phyloP scores from a whole-genome alignment of 2,113 vertebrate genomes.

The Equus quagga region DNA sequence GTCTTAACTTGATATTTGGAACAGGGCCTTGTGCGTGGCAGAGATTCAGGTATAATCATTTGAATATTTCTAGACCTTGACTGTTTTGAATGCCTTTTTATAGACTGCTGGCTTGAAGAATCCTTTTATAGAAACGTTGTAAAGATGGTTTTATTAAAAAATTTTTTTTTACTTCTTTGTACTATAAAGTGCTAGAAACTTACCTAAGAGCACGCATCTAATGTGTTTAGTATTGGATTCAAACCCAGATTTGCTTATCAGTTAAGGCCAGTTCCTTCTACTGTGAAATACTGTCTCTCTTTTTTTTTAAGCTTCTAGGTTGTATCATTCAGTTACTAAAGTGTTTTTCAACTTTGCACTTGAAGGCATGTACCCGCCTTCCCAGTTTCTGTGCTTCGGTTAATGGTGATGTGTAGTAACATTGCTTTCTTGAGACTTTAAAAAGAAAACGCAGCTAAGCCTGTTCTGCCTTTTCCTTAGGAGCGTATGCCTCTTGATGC shows the following conservation, averaged over 20 bases:
- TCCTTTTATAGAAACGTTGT: not conserved
- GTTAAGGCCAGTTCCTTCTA: not conserved
- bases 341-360: not conserved
- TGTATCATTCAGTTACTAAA: not conserved
- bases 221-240: not conserved
- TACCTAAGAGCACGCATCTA: not conserved
- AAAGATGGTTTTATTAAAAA: not conserved
- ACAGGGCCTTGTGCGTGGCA: not conserved
- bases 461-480: conserved; percentile 83
- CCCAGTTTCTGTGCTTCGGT: not conserved
- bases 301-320: not conserved
- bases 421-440: not conserved
- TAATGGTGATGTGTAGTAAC: not conserved
- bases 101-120: not conserved
- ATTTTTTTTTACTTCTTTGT: not conserved
- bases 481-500: conserved; percentile 97
- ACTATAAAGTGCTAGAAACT: not conserved
- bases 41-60: not conserved
- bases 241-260: not conserved
- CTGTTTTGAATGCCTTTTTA: not conserved
- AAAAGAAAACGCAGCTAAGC: not conserved
- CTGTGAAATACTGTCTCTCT: not conserved
- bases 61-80: conserved; percentile 31
- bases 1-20: not conserved
- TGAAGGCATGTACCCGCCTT: not conserved